phyloP scores from a whole-genome alignment of 2,888 invertebrate species.

The Pseudoips prasinana region DNA sequence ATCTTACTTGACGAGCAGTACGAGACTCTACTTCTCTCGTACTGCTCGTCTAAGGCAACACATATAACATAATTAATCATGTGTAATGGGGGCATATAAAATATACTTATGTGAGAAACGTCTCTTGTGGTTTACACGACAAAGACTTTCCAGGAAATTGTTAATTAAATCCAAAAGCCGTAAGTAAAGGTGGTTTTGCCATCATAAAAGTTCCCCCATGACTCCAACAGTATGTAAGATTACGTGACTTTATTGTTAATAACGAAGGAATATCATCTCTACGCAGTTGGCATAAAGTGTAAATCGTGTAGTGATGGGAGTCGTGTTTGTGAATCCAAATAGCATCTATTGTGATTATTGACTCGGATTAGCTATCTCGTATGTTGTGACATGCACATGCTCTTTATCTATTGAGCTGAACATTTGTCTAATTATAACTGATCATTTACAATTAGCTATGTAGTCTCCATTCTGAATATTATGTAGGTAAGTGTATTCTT shows the following conservation, averaged over 20 bases:
- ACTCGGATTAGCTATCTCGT: conserved; percentile 50
- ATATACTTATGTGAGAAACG: conserved; percentile 24
- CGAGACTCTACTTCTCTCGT: too few relatives aligned
- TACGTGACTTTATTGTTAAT: conserved; percentile 24
- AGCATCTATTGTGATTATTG: conserved; percentile 48
- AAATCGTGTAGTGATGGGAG: conserved; percentile 12
- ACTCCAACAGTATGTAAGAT: conserved; percentile 43
- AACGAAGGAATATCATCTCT: conserved; percentile 27
- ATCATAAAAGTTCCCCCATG: conserved; percentile 58
- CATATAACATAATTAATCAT: too few relatives aligned
- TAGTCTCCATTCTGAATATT: neutral
- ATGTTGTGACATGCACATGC: conserved; percentile 42
- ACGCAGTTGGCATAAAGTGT: conserved; percentile 16
- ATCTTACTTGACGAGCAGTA: too few relatives aligned
- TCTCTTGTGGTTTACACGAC: conserved; percentile 41
- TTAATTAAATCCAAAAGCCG: conserved; percentile 62
- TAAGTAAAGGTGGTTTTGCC: conserved; percentile 57
- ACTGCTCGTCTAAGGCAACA: too few relatives aligned
- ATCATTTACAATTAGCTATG: conserved; percentile 2
- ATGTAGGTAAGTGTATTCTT: too few relatives aligned
- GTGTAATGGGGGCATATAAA: too few relatives aligned
- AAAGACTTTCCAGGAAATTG: conserved; percentile 52
- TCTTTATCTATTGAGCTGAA: conserved; percentile 36
- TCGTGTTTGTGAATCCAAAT: conserved; percentile 34
- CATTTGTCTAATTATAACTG: conserved; percentile 15